Conservation (phyloP, 2,888 invertebrate genomes). For the Mactromeris polynyma region DNA sequence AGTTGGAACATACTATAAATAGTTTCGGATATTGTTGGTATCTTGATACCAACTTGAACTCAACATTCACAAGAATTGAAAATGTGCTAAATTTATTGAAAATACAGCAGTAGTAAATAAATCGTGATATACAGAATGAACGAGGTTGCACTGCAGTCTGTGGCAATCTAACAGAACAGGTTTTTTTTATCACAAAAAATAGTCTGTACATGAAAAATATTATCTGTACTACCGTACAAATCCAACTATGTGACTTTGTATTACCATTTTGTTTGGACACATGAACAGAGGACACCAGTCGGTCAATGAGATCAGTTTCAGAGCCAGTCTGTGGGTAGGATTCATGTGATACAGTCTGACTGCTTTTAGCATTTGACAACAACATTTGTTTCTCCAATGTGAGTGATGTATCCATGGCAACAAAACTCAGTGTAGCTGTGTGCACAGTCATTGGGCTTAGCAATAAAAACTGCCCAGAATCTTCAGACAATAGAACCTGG, state of each 20-base stretch:
- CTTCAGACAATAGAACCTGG: conserved; percentile 66
- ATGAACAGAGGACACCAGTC: conserved; percentile 36
- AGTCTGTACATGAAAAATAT: too few relatives aligned
- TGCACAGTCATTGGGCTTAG: conserved; percentile 71
- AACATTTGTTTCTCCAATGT: conserved; percentile 64
- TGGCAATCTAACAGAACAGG: too few relatives aligned
- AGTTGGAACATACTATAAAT: too few relatives aligned
- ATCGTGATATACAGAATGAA: too few relatives aligned
- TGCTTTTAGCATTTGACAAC: not conserved
- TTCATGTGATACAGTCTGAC: conserved; percentile 7
- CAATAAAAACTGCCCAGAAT: conserved; percentile 68
- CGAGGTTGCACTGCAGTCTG: too few relatives aligned
- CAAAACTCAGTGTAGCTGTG: conserved; percentile 68
- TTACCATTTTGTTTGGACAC: conserved; percentile 25
- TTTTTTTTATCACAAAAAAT: too few relatives aligned
- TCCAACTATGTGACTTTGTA: not conserved
- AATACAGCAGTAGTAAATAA: too few relatives aligned
- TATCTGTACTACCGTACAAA: too few relatives aligned
- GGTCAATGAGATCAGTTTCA: conserved; percentile 30
- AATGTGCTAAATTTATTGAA: too few relatives aligned
- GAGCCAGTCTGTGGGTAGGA: not conserved
- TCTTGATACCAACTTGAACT: too few relatives aligned
- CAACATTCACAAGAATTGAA: too few relatives aligned
- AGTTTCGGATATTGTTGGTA: too few relatives aligned
- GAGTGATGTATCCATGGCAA: conserved; percentile 57